A percentile compares a stretch with the other conserved stretches of the same genome.
phyloP scores from a whole-genome alignment of 2,888 invertebrate genomes.

The Noctua pronuba region DNA sequence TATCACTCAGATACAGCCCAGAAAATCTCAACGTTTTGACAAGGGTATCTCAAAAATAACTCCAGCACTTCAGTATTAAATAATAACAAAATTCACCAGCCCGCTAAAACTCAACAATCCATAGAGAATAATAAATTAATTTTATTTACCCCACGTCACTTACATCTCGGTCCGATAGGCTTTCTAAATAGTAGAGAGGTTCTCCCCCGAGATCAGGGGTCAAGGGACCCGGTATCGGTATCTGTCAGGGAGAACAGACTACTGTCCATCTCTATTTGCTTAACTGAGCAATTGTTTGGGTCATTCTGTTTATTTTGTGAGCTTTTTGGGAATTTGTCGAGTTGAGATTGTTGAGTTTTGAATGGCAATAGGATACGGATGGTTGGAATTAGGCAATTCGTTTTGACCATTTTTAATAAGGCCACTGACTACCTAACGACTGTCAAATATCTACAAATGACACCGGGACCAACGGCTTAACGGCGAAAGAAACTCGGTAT shows the following conservation, averaged over 20 bases:
- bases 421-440: no score
- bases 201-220: constrained; percentile 43
- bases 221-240: constrained; percentile 37
- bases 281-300: constrained; percentile 39
- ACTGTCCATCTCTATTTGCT: constrained; percentile 52
- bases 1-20: not conserved
- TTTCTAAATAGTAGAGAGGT: constrained; percentile 37
- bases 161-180: constrained; percentile 23
- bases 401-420: no score
- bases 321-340: not conserved
- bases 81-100: not conserved
- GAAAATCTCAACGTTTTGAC: not conserved
- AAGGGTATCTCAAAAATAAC: not conserved
- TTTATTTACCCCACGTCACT: constrained; percentile 36
- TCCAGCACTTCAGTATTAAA: not conserved
- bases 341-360: not conserved
- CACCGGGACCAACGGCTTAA: no score
- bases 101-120: not conserved
- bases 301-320: constrained; percentile 27
- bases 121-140: constrained; percentile 31
- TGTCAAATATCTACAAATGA: no score
- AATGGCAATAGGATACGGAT: not conserved
- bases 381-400: not conserved
- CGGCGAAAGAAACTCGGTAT: no score
- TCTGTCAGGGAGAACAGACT: constrained; percentile 48